Percentiles rank a stretch among this genome's conserved stretches.
Conservation (phyloP, 2,113 vertebrate species). For the Actenoides lindsayi region DNA sequence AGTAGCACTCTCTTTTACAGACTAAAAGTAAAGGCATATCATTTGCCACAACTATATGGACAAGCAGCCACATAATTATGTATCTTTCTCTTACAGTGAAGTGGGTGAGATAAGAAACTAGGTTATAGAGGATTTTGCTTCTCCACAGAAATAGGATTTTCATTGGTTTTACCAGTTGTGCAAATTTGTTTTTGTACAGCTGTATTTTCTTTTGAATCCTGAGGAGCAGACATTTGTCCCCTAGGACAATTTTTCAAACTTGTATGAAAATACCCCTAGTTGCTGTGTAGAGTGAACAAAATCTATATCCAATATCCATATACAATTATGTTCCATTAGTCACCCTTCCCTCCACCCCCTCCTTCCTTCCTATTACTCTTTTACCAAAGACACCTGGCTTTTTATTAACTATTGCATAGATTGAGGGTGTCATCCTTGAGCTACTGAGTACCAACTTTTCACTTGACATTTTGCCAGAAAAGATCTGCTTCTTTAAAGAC, state of each 20-base stretch:
- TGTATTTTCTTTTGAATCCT: background rate
- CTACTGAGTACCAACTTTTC: constrained; percentile 1
- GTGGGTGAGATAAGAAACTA: constrained; percentile 40
- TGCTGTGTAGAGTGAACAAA: constrained; percentile 37
- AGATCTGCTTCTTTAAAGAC: background rate
- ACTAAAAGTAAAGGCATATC: background rate
- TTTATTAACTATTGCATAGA: background rate
- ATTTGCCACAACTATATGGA: background rate
- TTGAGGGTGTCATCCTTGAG: background rate
- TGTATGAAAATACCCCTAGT: constrained; percentile 23
- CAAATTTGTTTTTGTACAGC: constrained; percentile 43
- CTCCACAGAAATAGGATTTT: constrained; percentile 47
- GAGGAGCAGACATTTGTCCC: constrained; percentile 9
- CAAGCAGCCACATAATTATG: constrained; percentile 38
- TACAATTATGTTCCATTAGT: constrained; percentile 65
- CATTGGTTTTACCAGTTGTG: constrained; percentile 13
- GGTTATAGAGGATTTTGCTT: constrained; percentile 35
- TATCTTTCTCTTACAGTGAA: constrained; percentile 56
- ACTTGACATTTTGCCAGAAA: constrained; percentile 25
- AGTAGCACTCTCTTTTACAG: background rate
- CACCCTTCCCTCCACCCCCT: constrained; percentile 32
- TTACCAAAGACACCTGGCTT: background rate
- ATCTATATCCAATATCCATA: constrained; percentile 66
- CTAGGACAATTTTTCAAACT: constrained; percentile 50
- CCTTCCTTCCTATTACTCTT: constrained; percentile 19